These are phyloP conservation scores for Caenorhabditis doughertyi DNA, from an alignment of 2,888 invertebrate species.

Conservation along the genomic window DNA sequence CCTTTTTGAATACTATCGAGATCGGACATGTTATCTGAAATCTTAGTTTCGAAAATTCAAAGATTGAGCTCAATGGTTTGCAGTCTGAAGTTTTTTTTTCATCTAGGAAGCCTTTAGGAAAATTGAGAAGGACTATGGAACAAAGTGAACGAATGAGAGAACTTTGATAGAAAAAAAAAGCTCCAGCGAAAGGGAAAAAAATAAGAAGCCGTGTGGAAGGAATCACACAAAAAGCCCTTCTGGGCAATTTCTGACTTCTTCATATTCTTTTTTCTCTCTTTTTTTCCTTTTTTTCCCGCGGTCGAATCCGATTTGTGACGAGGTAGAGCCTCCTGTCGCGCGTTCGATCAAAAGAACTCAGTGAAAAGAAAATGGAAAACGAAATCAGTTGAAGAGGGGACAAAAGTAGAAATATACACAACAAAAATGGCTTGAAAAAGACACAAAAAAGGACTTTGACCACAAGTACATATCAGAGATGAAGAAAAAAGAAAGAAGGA, in stretches of 20 bases:
- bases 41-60: too few species aligned
- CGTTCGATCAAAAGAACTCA: slow-evolving; percentile 49
- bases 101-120: slow-evolving; percentile 2
- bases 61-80: too few species aligned
- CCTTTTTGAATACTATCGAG: too few species aligned
- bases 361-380: slow-evolving; percentile 37
- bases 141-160: slow-evolving; percentile 12
- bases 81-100: too few species aligned
- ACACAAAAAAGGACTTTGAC: slow-evolving; percentile 33
- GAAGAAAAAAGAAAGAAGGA: slow-evolving; percentile 12
- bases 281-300: slow-evolving; percentile 15
- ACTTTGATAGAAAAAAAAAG: slow-evolving; percentile 40
- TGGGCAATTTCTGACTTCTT: slow-evolving; percentile 59
- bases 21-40: too few species aligned
- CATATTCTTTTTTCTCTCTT: slow-evolving; percentile 9
- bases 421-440: slow-evolving; percentile 30
- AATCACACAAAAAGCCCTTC: slow-evolving; percentile 48
- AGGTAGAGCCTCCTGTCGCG: slow-evolving; percentile 20
- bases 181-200: slow-evolving; percentile 4
- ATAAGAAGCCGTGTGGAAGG: slow-evolving; percentile 13
- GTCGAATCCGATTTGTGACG: slow-evolving; percentile 56
- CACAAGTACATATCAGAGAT: slow-evolving; percentile 50
- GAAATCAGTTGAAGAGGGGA: slow-evolving; percentile 25
- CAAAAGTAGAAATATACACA: slow-evolving; percentile 26
- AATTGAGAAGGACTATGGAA: slow-evolving; percentile 6